Percentiles rank a stretch among this genome's conserved stretches.
phyloP scores from a whole-genome alignment of 1,140 invertebrate species.

The Mercenaria mercenaria region DNA sequence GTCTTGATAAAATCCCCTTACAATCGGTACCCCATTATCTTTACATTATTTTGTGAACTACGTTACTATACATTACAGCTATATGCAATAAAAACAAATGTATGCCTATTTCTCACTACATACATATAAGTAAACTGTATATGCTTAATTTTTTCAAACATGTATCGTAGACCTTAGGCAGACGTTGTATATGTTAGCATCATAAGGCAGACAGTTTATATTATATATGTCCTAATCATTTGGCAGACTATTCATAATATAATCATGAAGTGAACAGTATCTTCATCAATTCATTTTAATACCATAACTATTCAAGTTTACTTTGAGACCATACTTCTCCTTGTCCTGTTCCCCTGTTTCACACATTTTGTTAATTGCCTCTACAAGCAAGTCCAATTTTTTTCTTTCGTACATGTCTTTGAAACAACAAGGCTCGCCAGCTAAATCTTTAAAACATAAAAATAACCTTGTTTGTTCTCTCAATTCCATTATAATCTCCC shows the following conservation, averaged over 20 bases:
- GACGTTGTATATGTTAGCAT: neutral
- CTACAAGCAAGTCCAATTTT: neutral
- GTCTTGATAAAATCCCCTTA: too few relatives aligned
- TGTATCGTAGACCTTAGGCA: neutral
- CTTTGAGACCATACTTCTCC: slow-evolving; percentile 5
- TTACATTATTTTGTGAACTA: too few relatives aligned
- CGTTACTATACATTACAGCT: too few relatives aligned
- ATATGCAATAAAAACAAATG: too few relatives aligned
- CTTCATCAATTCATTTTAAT: neutral
- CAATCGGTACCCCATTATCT: too few relatives aligned
- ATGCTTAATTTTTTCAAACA: neutral
- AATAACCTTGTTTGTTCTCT: slow-evolving; percentile 13
- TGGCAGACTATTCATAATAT: neutral
- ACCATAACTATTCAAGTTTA: neutral
- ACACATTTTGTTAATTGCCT: slow-evolving; percentile 30
- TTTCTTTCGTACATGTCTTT: slow-evolving; percentile 22
- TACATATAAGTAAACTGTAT: neutral
- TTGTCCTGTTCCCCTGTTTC: neutral
- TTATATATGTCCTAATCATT: slow-evolving; percentile 15
- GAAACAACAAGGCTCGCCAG: neutral
- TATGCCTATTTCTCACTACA: neutral
- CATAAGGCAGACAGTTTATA: neutral
- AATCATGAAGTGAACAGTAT: neutral
- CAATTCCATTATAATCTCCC: slow-evolving; percentile 32
- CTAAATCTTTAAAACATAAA: slow-evolving; percentile 35